Evolutionary conservation across 2,888 invertebrate species (phyloP), one percentile per base, ranked within the genome.

Genomic region (Cephus nigrinus): DNA sequence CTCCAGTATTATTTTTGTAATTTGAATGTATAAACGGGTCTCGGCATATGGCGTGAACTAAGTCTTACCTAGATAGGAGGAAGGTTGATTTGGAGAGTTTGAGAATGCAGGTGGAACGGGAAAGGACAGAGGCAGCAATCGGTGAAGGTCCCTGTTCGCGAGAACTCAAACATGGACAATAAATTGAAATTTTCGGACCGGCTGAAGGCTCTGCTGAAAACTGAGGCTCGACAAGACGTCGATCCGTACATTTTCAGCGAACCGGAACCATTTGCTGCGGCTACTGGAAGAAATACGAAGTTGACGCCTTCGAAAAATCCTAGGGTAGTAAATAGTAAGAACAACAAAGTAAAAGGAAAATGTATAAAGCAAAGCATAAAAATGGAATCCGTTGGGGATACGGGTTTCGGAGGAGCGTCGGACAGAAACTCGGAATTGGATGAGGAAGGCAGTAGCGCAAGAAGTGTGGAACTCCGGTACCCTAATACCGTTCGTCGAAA

Each of bases 201-300:
- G 79, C 86, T 92, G 77, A 92, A 92, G 84, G 92, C 92, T 78
- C 86, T 92, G 77, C 86, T 91, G 68, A 92, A 92, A 86, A 89
- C 89, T 68, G 92, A 92, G 79, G 82, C 88, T 55, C 89, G 88
- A 68, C 88, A 90, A 81, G 89, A 90, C 81, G 92, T 91, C 79
- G 93, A 93, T 88, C 93, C 93, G 3, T 93, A 93, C 80, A 90
- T 92, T 78, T 93, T 93, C 85, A 92, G 92, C 82, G 93, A 93
- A 79, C 91, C 92, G 4, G 92, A 92, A 82, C 88, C 90, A 69
- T 86, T 90, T 40, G 81, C 82, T 71, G 80, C 88, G 72, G 82
- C 86, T 75, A 82, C 82, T 55, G 85, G 86, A 68, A 88, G 88
- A 82, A 89, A 86, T 76, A 79, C 87, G 75, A 86, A 88, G 78